Conservation (phyloP, 2,888 invertebrate species). For the Crossocerus cetratus region DNA sequence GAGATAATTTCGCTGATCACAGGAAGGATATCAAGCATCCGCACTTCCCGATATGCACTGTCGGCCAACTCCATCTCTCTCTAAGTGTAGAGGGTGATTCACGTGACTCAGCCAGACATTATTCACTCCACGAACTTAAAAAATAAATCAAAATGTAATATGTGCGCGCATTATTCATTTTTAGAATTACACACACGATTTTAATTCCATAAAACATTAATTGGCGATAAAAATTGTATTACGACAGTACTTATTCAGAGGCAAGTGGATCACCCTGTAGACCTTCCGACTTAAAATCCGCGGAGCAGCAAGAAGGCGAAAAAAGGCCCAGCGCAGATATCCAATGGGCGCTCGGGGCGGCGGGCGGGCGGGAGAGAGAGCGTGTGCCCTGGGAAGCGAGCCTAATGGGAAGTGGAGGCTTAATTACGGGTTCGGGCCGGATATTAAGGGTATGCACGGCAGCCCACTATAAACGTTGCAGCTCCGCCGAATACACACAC, state of each 20-base stretch:
- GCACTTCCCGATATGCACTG: conserved; percentile 20
- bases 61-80: background rate
- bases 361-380: conserved; percentile 6
- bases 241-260: too few relatives aligned
- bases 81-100: too few relatives aligned
- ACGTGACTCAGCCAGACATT: too few relatives aligned
- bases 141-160: too few relatives aligned
- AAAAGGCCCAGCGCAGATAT: background rate
- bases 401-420: conserved; percentile 61
- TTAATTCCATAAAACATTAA: too few relatives aligned
- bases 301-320: too few relatives aligned
- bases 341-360: background rate
- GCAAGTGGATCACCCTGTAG: too few relatives aligned
- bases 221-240: too few relatives aligned
- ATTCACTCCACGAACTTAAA: too few relatives aligned
- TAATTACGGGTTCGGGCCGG: conserved; percentile 61
- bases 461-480: conserved; percentile 60
- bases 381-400: conserved; percentile 53
- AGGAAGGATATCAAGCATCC: conserved; percentile 54
- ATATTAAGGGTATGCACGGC: conserved; percentile 66
- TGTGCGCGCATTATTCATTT: too few relatives aligned
- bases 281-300: too few relatives aligned
- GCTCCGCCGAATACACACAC: conserved; percentile 17
- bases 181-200: too few relatives aligned
- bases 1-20: conserved; percentile 42